Evolutionary conservation across 2,113 vertebrate genomes (phyloP), one percentile per base, ranked within the genome.

Genomic region (Vanacampus margaritifer): DNA sequence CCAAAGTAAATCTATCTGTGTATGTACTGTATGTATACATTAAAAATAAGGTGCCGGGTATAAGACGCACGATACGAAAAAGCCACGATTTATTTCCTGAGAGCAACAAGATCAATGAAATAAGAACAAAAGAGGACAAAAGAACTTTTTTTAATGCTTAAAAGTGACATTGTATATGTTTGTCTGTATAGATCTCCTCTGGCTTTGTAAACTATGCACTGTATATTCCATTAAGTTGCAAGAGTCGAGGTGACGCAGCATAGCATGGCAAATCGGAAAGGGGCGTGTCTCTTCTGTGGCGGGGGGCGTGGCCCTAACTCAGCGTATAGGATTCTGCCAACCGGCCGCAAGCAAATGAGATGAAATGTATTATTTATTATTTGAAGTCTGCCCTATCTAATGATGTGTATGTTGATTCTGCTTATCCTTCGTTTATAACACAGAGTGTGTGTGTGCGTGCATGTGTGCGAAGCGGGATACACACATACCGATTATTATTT

Each of bases 181-280:
- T 70, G 68, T 79, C 74, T 87, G 84, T 86, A 86, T 87, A 82
- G 65, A 84, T 86, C 73, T 83, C 72, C 82, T 88, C 76, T 73
- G 87, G 88, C 90, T 92, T 87, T 88, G 91, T 92, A 92, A 93
- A 91, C 92, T 93, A 92, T 93, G 92, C 92, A 93, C 89, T 92
- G 90, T 92, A 91, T 88, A 90, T 89, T 84, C 83, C 83, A 82
- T 84, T 64, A 72, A 79, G 75, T 75, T 65, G 68, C 37, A 87
- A 75, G 78, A 84, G 78, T 72, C 73, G 65, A 46, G 71, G 73
- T 53, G 45, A 71, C 68, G 83, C 64, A 79, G 90, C 90, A 91
- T 65, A 79, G 91, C 91, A 91, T 90, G 91, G 86, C 73, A 79
- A 83, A 81, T 80, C 76, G 66, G 80, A 72, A 77, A 66, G 79